Evolutionary conservation across 2,888 invertebrate species (phyloP).

Genomic region (Epicampocera succincta): DNA sequence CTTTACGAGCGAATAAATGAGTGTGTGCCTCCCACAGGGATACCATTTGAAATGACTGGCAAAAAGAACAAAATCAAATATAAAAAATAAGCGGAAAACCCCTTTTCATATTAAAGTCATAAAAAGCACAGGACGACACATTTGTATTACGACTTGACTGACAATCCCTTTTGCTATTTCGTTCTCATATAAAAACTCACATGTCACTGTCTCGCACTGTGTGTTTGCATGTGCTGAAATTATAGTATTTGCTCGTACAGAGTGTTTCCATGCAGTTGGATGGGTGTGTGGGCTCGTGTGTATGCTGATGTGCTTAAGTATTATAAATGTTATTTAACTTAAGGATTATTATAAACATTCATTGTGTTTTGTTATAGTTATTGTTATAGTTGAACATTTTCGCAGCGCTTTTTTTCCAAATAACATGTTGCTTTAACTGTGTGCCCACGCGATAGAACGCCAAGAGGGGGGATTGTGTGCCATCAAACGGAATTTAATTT

Average conservation of each 20-base stretch:
- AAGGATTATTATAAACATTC: conserved; percentile 57
- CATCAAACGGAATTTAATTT: too few relatives aligned
- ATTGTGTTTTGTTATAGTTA: conserved; percentile 55
- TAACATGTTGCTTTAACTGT: conserved; percentile 57
- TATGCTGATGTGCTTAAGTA: background rate
- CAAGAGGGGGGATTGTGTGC: background rate
- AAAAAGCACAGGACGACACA: conserved; percentile 35
- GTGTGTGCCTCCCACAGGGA: background rate
- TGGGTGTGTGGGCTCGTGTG: background rate
- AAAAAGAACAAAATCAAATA: conserved; percentile 4
- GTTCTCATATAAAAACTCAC: conserved; percentile 35
- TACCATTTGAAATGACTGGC: conserved; percentile 9
- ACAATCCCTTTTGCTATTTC: conserved; percentile 47
- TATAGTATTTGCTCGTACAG: too few relatives aligned
- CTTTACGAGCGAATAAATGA: background rate
- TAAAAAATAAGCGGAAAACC: background rate
- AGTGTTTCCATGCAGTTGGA: background rate
- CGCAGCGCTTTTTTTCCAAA: conserved; percentile 41
- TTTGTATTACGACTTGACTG: conserved; percentile 46
- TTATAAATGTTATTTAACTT: conserved; percentile 61
- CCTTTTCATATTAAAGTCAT: conserved; percentile 1
- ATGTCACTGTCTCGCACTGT: conserved; percentile 8
- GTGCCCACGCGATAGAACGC: conserved; percentile 4
- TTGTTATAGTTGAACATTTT: conserved; percentile 56
- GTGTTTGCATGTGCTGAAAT: background rate